Conservation (phyloP, 35 echinoderm and acorn worm species). For the Apostichopus parvimensis region DNA sequence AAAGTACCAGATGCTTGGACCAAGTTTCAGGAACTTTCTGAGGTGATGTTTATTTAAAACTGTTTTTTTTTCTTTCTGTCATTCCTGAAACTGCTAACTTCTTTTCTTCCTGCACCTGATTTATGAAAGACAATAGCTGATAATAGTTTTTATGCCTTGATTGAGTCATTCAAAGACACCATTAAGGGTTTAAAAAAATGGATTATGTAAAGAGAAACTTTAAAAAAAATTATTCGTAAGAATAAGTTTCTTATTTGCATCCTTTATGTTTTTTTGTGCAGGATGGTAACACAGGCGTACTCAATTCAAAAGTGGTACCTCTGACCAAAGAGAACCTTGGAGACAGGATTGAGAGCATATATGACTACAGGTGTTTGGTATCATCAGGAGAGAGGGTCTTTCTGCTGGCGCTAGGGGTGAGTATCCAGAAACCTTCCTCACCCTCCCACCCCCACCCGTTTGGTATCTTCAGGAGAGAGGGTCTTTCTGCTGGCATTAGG, state of each 20-base stretch:
- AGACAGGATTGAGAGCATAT: conserved; percentile 85
- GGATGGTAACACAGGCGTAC: conserved; percentile 62
- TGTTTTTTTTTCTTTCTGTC: too few relatives aligned
- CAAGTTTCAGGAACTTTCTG: conserved; percentile 77
- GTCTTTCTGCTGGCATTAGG: conserved; percentile 74
- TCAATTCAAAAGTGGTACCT: conserved; percentile 46
- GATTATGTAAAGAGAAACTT: too few relatives aligned
- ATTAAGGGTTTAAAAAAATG: too few relatives aligned
- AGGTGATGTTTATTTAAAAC: conserved; percentile 43
- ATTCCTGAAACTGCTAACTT: too few relatives aligned
- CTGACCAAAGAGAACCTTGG: conserved; percentile 53
- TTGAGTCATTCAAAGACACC: too few relatives aligned
- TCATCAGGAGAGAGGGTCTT: conserved; percentile 73
- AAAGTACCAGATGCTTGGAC: conserved; percentile 75
- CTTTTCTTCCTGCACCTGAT: too few relatives aligned
- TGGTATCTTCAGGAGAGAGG: conserved; percentile 67
- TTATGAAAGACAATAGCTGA: too few relatives aligned
- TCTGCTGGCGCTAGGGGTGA: conserved; percentile 81
- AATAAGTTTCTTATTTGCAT: too few relatives aligned
- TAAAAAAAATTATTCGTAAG: too few relatives aligned
- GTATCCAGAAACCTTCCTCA: conserved; percentile 1
- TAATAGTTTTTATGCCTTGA: too few relatives aligned
- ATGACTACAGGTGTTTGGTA: conserved; percentile 88
- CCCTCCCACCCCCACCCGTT: background rate
- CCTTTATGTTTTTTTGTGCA: conserved; percentile 19